Percentiles rank a stretch among this genome's conserved stretches.
Conservation (phyloP, 2,888 invertebrate genomes). For the Macrostomum cliftonense region DNA sequence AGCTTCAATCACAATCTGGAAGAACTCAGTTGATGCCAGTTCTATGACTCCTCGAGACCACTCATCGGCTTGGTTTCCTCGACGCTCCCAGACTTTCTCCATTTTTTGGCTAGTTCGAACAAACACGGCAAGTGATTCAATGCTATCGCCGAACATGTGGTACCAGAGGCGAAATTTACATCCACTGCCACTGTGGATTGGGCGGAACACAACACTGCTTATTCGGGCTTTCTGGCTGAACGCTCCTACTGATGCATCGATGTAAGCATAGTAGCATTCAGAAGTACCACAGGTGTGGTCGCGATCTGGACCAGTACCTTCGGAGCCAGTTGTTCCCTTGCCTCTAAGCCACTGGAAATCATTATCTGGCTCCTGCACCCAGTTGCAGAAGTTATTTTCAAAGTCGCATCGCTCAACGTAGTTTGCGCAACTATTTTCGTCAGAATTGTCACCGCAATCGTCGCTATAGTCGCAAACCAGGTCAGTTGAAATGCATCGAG, state of each 20-base stretch:
- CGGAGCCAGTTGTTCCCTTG: conserved; percentile 16
- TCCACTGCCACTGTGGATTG: background rate
- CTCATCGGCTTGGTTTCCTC: background rate
- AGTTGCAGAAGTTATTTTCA: conserved; percentile 24
- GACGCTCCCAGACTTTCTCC: background rate
- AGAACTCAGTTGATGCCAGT: background rate
- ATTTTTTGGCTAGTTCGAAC: background rate
- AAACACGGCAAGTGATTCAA: background rate
- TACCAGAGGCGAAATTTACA: background rate
- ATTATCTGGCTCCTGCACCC: conserved; percentile 20
- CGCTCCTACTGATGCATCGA: background rate
- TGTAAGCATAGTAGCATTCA: background rate
- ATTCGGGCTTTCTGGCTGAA: background rate
- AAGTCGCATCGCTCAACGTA: conserved; percentile 18
- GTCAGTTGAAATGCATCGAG: conserved; percentile 19
- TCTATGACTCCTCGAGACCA: background rate
- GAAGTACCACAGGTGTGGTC: conserved; percentile 23
- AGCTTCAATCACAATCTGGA: conserved; percentile 23
- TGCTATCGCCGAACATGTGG: background rate
- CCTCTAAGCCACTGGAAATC: conserved; percentile 26
- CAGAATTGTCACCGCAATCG: conserved; percentile 24
- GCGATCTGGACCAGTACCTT: conserved; percentile 17
- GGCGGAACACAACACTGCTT: conserved; percentile 4
- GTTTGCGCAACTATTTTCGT: conserved; percentile 16
- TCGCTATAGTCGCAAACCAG: conserved; percentile 23